Conservation (phyloP, 2,113 vertebrate species). For the Caranx melampygus region DNA sequence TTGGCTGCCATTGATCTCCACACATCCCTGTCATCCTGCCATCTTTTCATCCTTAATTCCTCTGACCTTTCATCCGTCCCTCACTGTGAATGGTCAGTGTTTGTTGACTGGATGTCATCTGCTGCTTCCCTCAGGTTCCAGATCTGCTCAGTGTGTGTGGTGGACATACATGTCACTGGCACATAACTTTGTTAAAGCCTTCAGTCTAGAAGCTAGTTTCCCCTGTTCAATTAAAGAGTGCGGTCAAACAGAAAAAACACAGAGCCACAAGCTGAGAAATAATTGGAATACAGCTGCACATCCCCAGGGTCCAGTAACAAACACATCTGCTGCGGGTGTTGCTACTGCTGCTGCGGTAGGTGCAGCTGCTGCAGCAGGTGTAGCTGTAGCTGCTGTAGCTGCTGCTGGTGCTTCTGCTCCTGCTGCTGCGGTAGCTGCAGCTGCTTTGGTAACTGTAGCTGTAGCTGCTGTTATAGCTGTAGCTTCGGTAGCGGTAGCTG, state of each 20-base stretch:
- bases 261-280: conserved; percentile 7
- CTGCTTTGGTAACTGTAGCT: no score
- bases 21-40: conserved; percentile 43
- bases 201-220: conserved; percentile 35
- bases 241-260: background rate
- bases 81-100: conserved; percentile 51
- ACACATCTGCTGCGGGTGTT: background rate
- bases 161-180: conserved; percentile 22
- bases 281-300: background rate
- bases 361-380: no score
- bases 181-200: conserved; percentile 41
- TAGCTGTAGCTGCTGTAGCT: no score
- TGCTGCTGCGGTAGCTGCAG: no score
- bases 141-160: conserved; percentile 23
- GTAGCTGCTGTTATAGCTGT: no score
- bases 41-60: conserved; percentile 59
- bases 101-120: conserved; percentile 36
- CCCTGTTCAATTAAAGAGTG: conserved; percentile 33
- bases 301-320: no score
- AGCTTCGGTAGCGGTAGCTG: no score
- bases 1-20: conserved; percentile 36
- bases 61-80: conserved; percentile 60
- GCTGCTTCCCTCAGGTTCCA: background rate
- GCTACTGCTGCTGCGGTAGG: background rate
- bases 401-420: no score